Percentiles rank a stretch among this genome's conserved stretches.
phyloP scores from a whole-genome alignment of 2,888 invertebrate species.

The Apamea monoglypha region DNA sequence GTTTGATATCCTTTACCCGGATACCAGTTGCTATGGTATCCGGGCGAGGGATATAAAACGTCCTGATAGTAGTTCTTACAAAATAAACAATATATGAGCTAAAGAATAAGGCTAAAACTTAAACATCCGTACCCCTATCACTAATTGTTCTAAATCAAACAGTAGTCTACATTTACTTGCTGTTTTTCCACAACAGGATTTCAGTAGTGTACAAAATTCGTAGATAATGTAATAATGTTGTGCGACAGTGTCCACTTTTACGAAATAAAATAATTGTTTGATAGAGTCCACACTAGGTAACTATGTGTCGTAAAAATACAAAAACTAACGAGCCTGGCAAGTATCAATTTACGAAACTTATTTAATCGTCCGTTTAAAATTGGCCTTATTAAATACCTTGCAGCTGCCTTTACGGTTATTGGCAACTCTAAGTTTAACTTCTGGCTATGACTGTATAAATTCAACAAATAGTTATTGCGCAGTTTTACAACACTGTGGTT shows the following conservation, averaged over 20 bases:
- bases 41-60: too few relatives aligned
- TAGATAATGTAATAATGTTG: background rate
- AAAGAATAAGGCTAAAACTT: background rate
- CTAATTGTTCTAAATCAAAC: slow-evolving; percentile 14
- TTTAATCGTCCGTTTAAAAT: slow-evolving; percentile 4
- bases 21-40: background rate
- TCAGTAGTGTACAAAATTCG: background rate
- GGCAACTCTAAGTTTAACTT: background rate
- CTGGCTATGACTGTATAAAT: slow-evolving; percentile 11
- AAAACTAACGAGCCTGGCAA: background rate
- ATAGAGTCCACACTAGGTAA: slow-evolving; percentile 3
- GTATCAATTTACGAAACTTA: background rate
- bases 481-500: background rate
- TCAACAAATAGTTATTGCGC: background rate
- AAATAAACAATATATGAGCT: slow-evolving; percentile 1
- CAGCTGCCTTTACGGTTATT: background rate
- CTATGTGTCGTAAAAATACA: slow-evolving; percentile 11
- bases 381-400: background rate
- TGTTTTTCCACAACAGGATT: background rate
- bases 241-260: slow-evolving; percentile 10
- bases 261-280: slow-evolving; percentile 14
- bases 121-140: background rate
- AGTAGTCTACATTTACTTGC: background rate
- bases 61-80: background rate
- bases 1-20: background rate